These are phyloP conservation scores for Glomeris maerens DNA, from an alignment of 1,140 invertebrate species.

Conservation along the genomic window DNA sequence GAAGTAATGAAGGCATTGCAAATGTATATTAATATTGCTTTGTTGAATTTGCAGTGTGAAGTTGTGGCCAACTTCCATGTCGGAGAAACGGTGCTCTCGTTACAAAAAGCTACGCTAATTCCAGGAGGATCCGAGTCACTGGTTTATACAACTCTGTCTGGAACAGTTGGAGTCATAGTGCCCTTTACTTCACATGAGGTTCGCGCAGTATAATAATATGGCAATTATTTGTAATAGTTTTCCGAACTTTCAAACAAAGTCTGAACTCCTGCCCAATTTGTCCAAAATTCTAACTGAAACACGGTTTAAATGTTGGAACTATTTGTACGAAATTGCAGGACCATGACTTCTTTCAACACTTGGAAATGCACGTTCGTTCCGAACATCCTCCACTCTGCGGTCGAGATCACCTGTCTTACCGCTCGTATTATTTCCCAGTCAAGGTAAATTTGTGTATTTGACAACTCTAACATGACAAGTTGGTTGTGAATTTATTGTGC, in stretches of 20 bases:
- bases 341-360: slow-evolving; percentile 96
- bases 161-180: slow-evolving; percentile 87
- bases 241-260: too few species aligned
- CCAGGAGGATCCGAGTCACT: slow-evolving; percentile 92
- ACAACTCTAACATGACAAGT: too few species aligned
- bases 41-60: slow-evolving; percentile 45
- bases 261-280: too few species aligned
- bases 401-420: slow-evolving; percentile 88
- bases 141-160: slow-evolving; percentile 90
- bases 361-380: slow-evolving; percentile 99
- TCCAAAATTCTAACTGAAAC: too few species aligned
- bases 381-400: slow-evolving; percentile 94
- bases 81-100: slow-evolving; percentile 80
- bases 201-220: slow-evolving; percentile 13
- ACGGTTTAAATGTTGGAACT: too few species aligned
- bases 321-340: too few species aligned
- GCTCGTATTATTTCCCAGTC: slow-evolving; percentile 95
- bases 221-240: slow-evolving; percentile 3
- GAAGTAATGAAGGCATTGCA: too few species aligned
- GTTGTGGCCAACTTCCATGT: slow-evolving; percentile 83
- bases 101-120: slow-evolving; percentile 85
- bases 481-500: too few species aligned
- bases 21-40: slow-evolving; percentile 4
- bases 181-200: slow-evolving; percentile 93
- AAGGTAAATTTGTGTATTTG: slow-evolving; percentile 52